Evolutionary conservation across 2,113 vertebrate genomes (phyloP).

Genomic region (Stictonetta naevosa): DNA sequence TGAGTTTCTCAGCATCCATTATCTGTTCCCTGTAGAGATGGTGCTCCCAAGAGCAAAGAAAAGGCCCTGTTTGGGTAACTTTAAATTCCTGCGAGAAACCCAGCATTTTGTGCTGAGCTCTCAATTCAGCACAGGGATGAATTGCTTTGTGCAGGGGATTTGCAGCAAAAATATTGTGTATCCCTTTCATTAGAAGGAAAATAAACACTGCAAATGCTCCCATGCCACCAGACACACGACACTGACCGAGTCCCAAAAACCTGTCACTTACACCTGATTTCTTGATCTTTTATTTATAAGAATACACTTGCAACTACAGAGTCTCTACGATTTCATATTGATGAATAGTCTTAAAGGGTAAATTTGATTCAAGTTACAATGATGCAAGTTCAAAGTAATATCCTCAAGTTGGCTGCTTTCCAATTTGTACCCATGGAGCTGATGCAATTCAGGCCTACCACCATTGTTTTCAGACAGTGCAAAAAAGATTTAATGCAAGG

Average conservation of each 20-base stretch:
- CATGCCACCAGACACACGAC: neutral
- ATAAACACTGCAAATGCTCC: neutral
- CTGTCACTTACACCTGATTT: neutral
- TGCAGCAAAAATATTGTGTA: neutral
- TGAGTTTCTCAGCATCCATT: neutral
- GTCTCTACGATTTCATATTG: neutral
- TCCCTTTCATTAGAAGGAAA: neutral
- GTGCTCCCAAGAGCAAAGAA: neutral
- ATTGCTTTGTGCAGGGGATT: neutral
- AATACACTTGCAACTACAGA: neutral
- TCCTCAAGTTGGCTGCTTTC: neutral
- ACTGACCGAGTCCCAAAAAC: neutral
- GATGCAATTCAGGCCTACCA: neutral
- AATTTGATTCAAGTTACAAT: neutral
- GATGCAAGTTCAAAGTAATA: neutral
- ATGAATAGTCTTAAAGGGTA: neutral
- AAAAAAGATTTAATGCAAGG: neutral
- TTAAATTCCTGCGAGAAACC: neutral
- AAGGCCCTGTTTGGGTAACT: neutral
- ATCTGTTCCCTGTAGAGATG: neutral
- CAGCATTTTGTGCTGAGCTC: neutral
- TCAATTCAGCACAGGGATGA: rapidly evolving
- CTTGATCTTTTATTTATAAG: neutral
- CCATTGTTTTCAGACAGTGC: neutral
- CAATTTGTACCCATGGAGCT: neutral